Conservation (phyloP, 2,888 invertebrate species). For the Leptinotarsa haldemani region DNA sequence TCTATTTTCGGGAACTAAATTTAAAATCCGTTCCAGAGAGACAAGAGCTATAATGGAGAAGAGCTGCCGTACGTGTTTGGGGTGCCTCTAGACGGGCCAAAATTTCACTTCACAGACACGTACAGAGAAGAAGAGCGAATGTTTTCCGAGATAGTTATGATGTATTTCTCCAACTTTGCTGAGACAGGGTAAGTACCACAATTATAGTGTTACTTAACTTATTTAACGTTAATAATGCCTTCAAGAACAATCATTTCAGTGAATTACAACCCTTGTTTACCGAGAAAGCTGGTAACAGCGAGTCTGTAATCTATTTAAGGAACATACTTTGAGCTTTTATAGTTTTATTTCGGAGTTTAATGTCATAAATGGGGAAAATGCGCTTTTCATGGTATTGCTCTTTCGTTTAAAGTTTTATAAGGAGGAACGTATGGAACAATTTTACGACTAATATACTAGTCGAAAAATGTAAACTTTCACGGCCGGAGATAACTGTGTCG, state of each 20-base stretch:
- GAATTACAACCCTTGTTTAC: conserved; percentile 5
- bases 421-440: not conserved
- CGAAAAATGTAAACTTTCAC: too few relatives aligned
- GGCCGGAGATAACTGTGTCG: too few relatives aligned
- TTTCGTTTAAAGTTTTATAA: not conserved
- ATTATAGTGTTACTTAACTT: conserved; percentile 20
- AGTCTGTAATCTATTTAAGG: conserved; percentile 8
- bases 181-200: conserved; percentile 80
- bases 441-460: not conserved
- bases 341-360: not conserved
- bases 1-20: conserved; percentile 49
- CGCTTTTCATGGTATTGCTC: not conserved
- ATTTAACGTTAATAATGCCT: conserved; percentile 17
- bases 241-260: conserved; percentile 22
- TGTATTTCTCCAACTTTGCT: conserved; percentile 91
- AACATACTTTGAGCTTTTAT: not conserved
- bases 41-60: conserved; percentile 85
- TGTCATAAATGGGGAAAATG: not conserved
- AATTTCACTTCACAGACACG: conserved; percentile 77
- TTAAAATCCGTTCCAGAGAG: conserved; percentile 68
- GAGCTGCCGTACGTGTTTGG: conserved; percentile 91
- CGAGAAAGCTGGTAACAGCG: not conserved
- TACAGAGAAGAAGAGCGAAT: conserved; percentile 83
- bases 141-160: conserved; percentile 88
- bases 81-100: conserved; percentile 77